phyloP scores from a whole-genome alignment of 2,888 invertebrate species.

The Rhagium mordax region DNA sequence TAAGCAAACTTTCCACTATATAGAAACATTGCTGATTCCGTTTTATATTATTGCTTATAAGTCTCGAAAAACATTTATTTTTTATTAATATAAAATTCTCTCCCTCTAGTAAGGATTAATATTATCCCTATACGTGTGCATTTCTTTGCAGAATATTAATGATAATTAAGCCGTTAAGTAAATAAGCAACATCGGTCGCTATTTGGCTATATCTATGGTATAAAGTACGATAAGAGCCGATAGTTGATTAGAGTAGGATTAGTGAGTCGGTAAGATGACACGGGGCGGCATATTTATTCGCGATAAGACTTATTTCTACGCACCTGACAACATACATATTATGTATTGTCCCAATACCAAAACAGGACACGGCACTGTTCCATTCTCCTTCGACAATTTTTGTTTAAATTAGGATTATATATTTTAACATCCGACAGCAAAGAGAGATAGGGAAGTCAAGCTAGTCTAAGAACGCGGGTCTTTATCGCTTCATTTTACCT shows the following conservation, averaged over 20 bases:
- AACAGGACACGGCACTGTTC: slow-evolving; percentile 55
- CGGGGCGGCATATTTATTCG: slow-evolving; percentile 65
- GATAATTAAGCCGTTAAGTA: slow-evolving; percentile 29
- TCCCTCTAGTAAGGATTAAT: slow-evolving; percentile 1
- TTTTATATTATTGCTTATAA: neutral
- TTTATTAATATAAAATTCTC: neutral
- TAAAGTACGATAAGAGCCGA: slow-evolving; percentile 56
- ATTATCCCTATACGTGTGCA: neutral
- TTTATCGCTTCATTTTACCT: slow-evolving; percentile 11
- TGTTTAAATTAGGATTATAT: slow-evolving; percentile 59
- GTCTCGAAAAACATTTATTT: neutral
- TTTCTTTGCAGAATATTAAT: slow-evolving; percentile 32
- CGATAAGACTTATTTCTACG: slow-evolving; percentile 61
- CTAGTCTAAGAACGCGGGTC: slow-evolving; percentile 8
- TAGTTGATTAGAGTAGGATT: slow-evolving; percentile 64
- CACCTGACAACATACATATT: slow-evolving; percentile 67
- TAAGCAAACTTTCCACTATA: slow-evolving; percentile 2
- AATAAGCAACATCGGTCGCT: slow-evolving; percentile 38
- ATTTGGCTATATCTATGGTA: slow-evolving; percentile 37
- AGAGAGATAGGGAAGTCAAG: slow-evolving; percentile 30
- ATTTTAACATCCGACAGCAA: slow-evolving; percentile 57
- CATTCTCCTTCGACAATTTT: slow-evolving; percentile 42
- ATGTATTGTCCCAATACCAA: slow-evolving; percentile 61
- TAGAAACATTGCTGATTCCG: neutral
- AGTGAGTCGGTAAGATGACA: slow-evolving; percentile 66